Evolutionary conservation across 2,888 invertebrate genomes (phyloP).

Genomic region (Drosophila prolongata): DNA sequence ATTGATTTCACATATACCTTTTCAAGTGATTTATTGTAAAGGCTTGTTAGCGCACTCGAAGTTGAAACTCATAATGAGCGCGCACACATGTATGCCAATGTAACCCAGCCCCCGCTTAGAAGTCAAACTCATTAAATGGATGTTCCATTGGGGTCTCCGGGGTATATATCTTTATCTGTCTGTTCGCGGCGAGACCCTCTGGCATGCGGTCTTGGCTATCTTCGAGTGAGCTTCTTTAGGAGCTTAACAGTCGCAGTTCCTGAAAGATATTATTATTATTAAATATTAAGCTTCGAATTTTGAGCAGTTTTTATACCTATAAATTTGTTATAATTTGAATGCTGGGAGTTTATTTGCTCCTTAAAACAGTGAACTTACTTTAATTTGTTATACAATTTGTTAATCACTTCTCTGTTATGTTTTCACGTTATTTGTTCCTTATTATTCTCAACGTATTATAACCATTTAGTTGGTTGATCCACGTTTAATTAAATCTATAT

Average conservation of each 20-base stretch:
- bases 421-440: too few species aligned
- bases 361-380: not conserved
- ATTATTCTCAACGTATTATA: too few species aligned
- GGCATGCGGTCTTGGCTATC: not conserved
- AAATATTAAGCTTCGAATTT: not conserved
- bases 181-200: constrained; percentile 6
- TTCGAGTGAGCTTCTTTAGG: not conserved
- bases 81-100: constrained; percentile 37
- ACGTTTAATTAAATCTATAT: too few species aligned
- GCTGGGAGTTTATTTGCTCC: too few species aligned
- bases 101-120: constrained; percentile 34
- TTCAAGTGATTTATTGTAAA: constrained; percentile 83
- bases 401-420: too few species aligned
- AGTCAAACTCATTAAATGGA: constrained; percentile 33
- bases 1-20: constrained; percentile 80
- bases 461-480: too few species aligned
- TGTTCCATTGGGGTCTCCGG: not conserved
- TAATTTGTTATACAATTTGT: not conserved
- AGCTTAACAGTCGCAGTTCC: not conserved
- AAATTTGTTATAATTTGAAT: too few species aligned
- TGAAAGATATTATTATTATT: not conserved
- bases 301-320: too few species aligned
- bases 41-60: constrained; percentile 79
- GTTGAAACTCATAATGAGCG: constrained; percentile 74
- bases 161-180: not conserved